phyloP scores from a whole-genome alignment of 1,140 invertebrate species.

The Sitophilus oryzae region DNA sequence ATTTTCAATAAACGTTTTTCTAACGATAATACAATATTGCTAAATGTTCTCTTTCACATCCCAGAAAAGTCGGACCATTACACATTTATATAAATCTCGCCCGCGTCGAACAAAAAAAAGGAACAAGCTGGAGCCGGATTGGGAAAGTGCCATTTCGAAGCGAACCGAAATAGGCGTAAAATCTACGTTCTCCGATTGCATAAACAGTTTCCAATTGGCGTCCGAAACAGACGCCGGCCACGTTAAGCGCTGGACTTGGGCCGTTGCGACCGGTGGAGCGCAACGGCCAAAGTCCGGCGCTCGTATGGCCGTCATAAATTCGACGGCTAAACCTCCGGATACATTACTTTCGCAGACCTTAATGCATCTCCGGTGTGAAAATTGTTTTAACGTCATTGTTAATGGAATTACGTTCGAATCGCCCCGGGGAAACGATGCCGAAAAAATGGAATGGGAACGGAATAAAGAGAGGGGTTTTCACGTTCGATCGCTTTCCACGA shows the following conservation, averaged over 20 bases:
- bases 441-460: neutral
- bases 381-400: constrained; percentile 8
- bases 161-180: constrained; percentile 30
- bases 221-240: constrained; percentile 28
- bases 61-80: too few relatives aligned
- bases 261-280: constrained; percentile 26
- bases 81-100: neutral
- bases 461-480: neutral
- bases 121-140: constrained; percentile 6
- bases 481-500: neutral
- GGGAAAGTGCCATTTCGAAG: constrained; percentile 11
- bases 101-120: constrained; percentile 4
- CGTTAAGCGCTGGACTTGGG: constrained; percentile 28
- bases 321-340: constrained; percentile 27
- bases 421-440: neutral
- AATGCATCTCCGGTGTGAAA: constrained; percentile 10
- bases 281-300: constrained; percentile 30
- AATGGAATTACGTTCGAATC: neutral
- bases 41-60: too few relatives aligned
- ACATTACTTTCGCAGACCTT: constrained; percentile 26
- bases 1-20: too few relatives aligned
- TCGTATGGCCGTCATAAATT: constrained; percentile 27
- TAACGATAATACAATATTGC: too few relatives aligned
- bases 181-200: constrained; percentile 29
- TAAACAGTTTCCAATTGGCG: constrained; percentile 34